Evolutionary conservation across 2,113 vertebrate genomes (phyloP).

Genomic region (Alectura lathami): DNA sequence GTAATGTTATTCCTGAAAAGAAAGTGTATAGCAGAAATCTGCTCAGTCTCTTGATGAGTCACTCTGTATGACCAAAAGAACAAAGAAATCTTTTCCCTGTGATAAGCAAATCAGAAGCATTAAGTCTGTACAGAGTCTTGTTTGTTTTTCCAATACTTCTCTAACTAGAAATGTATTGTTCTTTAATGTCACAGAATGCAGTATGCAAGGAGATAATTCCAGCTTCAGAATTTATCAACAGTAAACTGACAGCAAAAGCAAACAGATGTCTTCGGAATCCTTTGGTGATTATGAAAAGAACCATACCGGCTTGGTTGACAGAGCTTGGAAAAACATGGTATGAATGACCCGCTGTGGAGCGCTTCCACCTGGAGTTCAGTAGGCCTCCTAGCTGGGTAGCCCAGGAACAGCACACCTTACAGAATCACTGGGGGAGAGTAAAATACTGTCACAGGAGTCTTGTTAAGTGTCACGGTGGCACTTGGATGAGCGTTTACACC

Average conservation of each 20-base stretch:
- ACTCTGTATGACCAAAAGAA: not conserved
- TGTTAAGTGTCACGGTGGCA: not conserved
- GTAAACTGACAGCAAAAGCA: constrained; percentile 98
- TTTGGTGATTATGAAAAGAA: constrained; percentile 99
- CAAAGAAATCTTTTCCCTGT: not conserved
- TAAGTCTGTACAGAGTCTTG: not conserved
- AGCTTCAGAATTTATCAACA: constrained; percentile 96
- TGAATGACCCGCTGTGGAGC: not conserved
- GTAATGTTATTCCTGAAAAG: not conserved
- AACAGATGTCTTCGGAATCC: constrained; percentile 98
- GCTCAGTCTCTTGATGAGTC: not conserved
- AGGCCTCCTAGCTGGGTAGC: not conserved
- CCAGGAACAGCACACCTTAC: rapidly evolving
- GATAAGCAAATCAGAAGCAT: not conserved
- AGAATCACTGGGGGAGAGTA: not conserved
- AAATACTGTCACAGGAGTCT: not conserved
- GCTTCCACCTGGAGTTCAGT: not conserved
- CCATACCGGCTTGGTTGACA: constrained; percentile 97
- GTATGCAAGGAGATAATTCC: constrained; percentile 96
- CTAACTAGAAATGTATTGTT: not conserved
- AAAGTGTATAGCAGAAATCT: not conserved
- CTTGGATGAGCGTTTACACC: not conserved
- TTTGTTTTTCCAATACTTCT: not conserved
- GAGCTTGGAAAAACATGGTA: constrained; percentile 99
- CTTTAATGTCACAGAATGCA: constrained; percentile 85